Base-by-base conservation (phyloP, 1,140 invertebrate genomes). In the Trachelipus rathkii region DNA sequence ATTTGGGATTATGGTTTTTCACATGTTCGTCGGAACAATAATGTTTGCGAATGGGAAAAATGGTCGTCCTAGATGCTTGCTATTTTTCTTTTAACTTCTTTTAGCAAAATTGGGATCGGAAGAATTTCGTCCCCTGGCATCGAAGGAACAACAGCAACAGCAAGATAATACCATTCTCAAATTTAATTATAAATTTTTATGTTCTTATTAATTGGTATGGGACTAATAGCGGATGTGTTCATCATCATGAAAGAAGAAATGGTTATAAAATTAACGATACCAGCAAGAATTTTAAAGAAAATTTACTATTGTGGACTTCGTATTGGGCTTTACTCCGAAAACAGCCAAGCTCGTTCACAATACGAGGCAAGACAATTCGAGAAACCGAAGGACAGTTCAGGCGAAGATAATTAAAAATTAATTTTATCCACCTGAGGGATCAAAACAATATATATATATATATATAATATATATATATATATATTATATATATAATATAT, bases 91-190 rank as follows among this genome's bases (percentile, higher is more conserved):
- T 95, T 9, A n/a, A 95, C 93, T 0, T 94, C 92, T 82, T 85
- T 95, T 9, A 94, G 92, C 81, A 95, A 95, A 84, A 95, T 97
- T 80, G 96, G 96, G 0, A 94, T 98, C 82, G 96, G 96, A 2
- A n/a, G n/a, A 96, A 98, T 85, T 95, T 97, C 84, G 95, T 97
- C n/a, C 0, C 96, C 96, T 0, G 95, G 95, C 4, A 91, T 91
- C 0, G 91, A 89, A 67, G 85, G 68, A 10, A 68, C 75, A 33
- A 72, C 44, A 3, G 46, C 45, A 0, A 87, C 87, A 8, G 86
- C n/a, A 88, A 66, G 90, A 90, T 15, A 92, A n/a, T n/a, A 90
- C 77, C 91, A 94, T n/a, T 82, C 90, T 91, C 0, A 95, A 94
- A 83, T n/a, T 85, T 95, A 15, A 90, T 94, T 15, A 94, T 95